Conservation (phyloP, 2,888 invertebrate genomes). For the Eudasyphora cyanicolor region DNA sequence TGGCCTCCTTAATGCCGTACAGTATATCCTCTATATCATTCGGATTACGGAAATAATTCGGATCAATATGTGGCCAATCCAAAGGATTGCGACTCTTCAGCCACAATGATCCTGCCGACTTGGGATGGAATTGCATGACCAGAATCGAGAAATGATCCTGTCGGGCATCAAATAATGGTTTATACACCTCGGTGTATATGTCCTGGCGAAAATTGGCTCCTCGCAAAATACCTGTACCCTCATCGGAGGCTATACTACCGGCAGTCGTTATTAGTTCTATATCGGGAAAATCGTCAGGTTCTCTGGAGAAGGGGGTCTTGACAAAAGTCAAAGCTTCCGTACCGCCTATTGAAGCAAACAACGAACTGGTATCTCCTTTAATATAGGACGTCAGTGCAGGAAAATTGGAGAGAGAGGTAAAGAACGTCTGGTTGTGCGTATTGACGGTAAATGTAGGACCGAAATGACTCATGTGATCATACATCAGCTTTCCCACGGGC, state of each 20-base stretch:
- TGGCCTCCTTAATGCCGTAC: slow-evolving; percentile 83
- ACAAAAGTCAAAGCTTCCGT: slow-evolving; percentile 84
- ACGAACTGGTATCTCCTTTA: slow-evolving; percentile 82
- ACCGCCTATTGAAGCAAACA: slow-evolving; percentile 82
- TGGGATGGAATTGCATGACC: slow-evolving; percentile 86
- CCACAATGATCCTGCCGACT: slow-evolving; percentile 85
- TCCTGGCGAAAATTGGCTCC: slow-evolving; percentile 82
- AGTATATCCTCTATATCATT: slow-evolving; percentile 83
- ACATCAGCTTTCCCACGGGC: slow-evolving; percentile 84
- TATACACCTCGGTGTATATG: slow-evolving; percentile 80
- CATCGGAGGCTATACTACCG: slow-evolving; percentile 83
- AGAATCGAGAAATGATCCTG: slow-evolving; percentile 83
- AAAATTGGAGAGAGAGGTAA: slow-evolving; percentile 50
- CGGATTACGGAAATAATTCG: slow-evolving; percentile 88
- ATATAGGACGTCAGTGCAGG: slow-evolving; percentile 79
- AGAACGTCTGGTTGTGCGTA: slow-evolving; percentile 72
- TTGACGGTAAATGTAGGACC: slow-evolving; percentile 78
- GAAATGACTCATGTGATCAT: slow-evolving; percentile 79
- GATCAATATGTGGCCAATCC: slow-evolving; percentile 88
- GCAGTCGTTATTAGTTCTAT: slow-evolving; percentile 84
- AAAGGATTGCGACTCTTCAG: slow-evolving; percentile 87
- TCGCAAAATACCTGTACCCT: slow-evolving; percentile 81
- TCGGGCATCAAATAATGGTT: slow-evolving; percentile 80
- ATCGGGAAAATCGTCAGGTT: slow-evolving; percentile 82
- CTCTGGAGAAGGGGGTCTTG: slow-evolving; percentile 81